Base-by-base conservation (phyloP, 30 jellyfish, hydroid and myxozoan genomes). In the Chironex yamaguchii region DNA sequence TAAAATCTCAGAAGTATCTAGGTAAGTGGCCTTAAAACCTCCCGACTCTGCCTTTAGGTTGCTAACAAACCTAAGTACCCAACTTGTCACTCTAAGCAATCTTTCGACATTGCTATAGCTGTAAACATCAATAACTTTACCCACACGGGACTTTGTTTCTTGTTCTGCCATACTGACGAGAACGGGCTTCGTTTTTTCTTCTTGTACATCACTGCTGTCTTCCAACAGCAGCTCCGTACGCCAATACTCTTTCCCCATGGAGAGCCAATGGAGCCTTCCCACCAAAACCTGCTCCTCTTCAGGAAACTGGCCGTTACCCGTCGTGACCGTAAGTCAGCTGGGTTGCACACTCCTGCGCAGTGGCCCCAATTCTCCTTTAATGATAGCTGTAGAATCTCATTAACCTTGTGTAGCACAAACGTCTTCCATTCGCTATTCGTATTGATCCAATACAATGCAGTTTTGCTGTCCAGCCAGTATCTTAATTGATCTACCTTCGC, bases 281-380 rank as follows among this genome's bases (percentile, higher is more conserved):
- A 82, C 92, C 92, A 82, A 52, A 82, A 35, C 58, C 30, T 42
- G 27, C 68, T 36, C 21, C 34, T 29, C 25, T 24, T 36, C 31
- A 82, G 76, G 14, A 25, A 21, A 17, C 64, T 50, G 4, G 86
- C 85, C 0, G 88, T 67, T 27, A 53, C 81, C 13, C 93, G 81
- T 28, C 93, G 51, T 36, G 93, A 68, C 28, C 88, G 81, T 11
- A 84, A 25, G 36, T 84, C 93, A 4, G 89, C 93, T 67, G 93
- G 93, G 82, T 70, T 70, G 42, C 58, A 87, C 29, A 2, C 35
- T 1, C 93, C 93, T 23, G 89, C 63, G 34, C 69, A 71, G 49
- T 84, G 93, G 22, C 81, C 81, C 93, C 93, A 68, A 0, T 71
- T 75, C 28, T 69, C 81, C 70, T 84, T 69, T 42, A 4, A 49